Percentiles rank a stretch among this genome's conserved stretches.
Conservation (phyloP, 2,888 invertebrate genomes). For the Eledona agricola region DNA sequence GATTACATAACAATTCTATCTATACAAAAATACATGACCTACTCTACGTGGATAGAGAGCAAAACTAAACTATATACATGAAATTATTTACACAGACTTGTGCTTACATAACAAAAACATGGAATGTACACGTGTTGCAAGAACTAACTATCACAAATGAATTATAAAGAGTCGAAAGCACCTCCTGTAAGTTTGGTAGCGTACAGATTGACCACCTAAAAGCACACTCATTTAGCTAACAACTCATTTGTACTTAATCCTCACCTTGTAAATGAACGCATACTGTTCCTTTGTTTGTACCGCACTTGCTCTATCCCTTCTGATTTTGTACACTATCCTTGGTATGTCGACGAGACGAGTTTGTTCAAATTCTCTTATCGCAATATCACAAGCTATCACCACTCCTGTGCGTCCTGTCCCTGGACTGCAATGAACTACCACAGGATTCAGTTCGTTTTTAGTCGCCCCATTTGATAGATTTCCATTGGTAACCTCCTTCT, state of each 20-base stretch:
- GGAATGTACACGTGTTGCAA: conserved; percentile 1
- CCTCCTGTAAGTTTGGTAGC: conserved; percentile 84
- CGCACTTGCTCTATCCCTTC: conserved; percentile 88
- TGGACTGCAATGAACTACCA: conserved; percentile 86
- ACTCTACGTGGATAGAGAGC: conserved; percentile 22
- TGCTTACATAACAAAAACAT: background rate
- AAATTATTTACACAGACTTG: conserved; percentile 23
- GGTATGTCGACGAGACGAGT: conserved; percentile 86
- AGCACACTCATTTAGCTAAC: conserved; percentile 42
- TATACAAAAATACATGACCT: conserved; percentile 24
- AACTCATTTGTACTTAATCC: conserved; percentile 2
- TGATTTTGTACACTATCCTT: conserved; percentile 81
- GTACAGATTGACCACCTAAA: conserved; percentile 82
- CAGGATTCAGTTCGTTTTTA: conserved; percentile 69
- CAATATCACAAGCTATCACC: conserved; percentile 84
- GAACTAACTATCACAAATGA: conserved; percentile 24
- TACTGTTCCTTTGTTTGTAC: conserved; percentile 94
- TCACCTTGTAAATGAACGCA: conserved; percentile 89
- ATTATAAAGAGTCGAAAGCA: conserved; percentile 68
- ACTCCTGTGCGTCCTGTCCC: conserved; percentile 92
- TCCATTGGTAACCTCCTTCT: conserved; percentile 51
- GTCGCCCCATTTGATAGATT: conserved; percentile 45
- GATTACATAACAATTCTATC: conserved; percentile 19
- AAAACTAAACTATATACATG: conserved; percentile 23
- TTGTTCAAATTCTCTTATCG: conserved; percentile 86